Percentiles rank a stretch among this genome's conserved stretches.
phyloP scores from a whole-genome alignment of 2,113 vertebrate species.

The Amblyornis subalaris region DNA sequence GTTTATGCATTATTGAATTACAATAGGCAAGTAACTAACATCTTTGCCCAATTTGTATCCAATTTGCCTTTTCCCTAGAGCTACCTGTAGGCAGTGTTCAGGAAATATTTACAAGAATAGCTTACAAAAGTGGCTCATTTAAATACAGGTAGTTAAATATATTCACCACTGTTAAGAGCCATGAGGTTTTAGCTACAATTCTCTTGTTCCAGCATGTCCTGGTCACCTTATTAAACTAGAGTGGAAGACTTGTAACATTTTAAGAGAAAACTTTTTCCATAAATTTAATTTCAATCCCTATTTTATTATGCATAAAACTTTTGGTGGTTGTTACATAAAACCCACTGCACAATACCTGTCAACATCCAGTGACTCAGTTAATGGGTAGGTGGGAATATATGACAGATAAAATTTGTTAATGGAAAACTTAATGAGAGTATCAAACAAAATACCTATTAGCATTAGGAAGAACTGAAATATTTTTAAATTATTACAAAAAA shows the following conservation, averaged over 20 bases:
- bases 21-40: not conserved
- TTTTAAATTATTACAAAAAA: slow-evolving; percentile 10
- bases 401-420: slow-evolving; percentile 56
- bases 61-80: not conserved
- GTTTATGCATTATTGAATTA: not conserved
- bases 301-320: slow-evolving; percentile 22
- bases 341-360: slow-evolving; percentile 6
- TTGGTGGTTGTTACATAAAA: slow-evolving; percentile 44
- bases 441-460: slow-evolving; percentile 47
- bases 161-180: not conserved
- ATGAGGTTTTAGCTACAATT: not conserved
- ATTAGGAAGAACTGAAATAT: slow-evolving; percentile 42
- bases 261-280: not conserved
- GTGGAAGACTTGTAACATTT: not conserved
- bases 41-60: not conserved
- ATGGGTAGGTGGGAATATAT: slow-evolving; percentile 51
- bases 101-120: not conserved
- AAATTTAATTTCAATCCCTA: not conserved
- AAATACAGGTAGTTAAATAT: not conserved
- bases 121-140: not conserved
- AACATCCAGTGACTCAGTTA: slow-evolving; percentile 60
- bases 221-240: not conserved
- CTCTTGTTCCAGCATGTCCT: not conserved
- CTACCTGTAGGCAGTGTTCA: not conserved
- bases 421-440: slow-evolving; percentile 51